Evolutionary conservation across 2,888 invertebrate species (phyloP), one percentile per base, ranked within the genome.

Genomic region (Thysanoteuthis rhombus): DNA sequence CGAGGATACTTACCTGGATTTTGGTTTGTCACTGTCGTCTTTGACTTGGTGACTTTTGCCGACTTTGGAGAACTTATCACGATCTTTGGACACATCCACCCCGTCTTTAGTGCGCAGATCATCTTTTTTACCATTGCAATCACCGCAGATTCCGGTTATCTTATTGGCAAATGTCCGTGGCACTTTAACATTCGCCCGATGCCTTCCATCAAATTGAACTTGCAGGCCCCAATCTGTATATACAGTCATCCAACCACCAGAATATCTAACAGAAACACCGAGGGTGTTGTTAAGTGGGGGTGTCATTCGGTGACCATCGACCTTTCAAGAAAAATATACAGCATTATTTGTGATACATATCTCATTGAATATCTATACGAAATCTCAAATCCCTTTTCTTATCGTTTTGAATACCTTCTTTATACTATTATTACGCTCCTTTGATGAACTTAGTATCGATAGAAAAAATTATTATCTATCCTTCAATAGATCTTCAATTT

Each of bases 61-160:
- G 36, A 95, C 94, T 58, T 93, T 93, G 19, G 92, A 93, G 93
- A 93, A 94, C n/a, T 93, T 93, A 58, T 94, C 92, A 40, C 40
- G 42, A 40, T 93, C 75, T 36, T 52, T 93, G 25, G 94, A 93
- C 32, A 94, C 95, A 42, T 95, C 94, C 16, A n/a, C 92, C 42
- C 95, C 95, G 19, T 94, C 92, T 58, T 94, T 94, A 16, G 94
- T 94, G 38, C 93, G 92, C 92, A 93, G 94, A 75, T 95, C 95
- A 93, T 95, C 95, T 45, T 94, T 93, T 25, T 92, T 92, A 5
- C 95, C 95, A 93, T 95, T 95, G 93, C 95, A 95, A 93, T 95
- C 94, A 39, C 95, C 95, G 93, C 95, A 95, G 22, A 95, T 92
- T 42, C 95, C 95, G 10, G 92, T 94, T 94, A 95, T 39, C 28